phyloP scores from a whole-genome alignment of 2,797 vertebrate species.

The Diplodus sargus region DNA sequence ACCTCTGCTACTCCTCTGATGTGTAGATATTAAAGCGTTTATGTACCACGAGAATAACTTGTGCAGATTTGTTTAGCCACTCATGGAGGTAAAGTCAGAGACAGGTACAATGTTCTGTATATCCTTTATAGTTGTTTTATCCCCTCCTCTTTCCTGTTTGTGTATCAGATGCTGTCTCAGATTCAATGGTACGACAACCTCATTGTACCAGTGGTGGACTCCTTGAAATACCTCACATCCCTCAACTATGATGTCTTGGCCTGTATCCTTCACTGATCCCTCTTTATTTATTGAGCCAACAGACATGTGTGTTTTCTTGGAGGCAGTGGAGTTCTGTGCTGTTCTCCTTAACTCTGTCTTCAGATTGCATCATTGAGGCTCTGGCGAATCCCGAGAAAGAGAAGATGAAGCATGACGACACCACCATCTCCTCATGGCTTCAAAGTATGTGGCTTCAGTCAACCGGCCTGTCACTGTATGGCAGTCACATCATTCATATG shows the following conservation, averaged over 20 bases:
- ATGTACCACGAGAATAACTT: neutral
- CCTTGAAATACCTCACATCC: constrained; percentile 99
- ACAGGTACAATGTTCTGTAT: neutral
- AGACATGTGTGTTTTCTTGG: neutral
- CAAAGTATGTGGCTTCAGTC: constrained; percentile 89
- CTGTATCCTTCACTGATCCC: constrained; percentile 90
- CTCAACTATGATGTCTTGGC: constrained; percentile 98
- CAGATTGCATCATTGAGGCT: constrained; percentile 99
- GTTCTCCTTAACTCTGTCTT: constrained; percentile 74
- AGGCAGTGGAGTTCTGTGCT: constrained; percentile 8
- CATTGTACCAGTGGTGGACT: constrained; percentile 98
- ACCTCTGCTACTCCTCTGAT: neutral
- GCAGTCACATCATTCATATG: constrained; percentile 16
- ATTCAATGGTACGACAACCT: constrained; percentile 99
- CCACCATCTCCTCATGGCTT: constrained; percentile 98
- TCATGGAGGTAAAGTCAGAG: neutral
- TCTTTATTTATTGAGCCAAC: neutral
- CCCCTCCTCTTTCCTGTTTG: constrained; percentile 8
- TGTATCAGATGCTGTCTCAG: constrained; percentile 94
- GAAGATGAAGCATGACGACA: constrained; percentile 99
- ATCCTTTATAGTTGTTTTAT: neutral
- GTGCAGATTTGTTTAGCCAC: neutral
- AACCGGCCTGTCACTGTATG: neutral
- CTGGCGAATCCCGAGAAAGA: constrained; percentile 99
- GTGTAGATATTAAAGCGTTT: neutral